A percentile compares a stretch with the other conserved stretches of the same genome.
These are phyloP conservation scores for Takifugu rubripes DNA, from an alignment of 2,797 vertebrate species.

Conservation along the genomic window DNA sequence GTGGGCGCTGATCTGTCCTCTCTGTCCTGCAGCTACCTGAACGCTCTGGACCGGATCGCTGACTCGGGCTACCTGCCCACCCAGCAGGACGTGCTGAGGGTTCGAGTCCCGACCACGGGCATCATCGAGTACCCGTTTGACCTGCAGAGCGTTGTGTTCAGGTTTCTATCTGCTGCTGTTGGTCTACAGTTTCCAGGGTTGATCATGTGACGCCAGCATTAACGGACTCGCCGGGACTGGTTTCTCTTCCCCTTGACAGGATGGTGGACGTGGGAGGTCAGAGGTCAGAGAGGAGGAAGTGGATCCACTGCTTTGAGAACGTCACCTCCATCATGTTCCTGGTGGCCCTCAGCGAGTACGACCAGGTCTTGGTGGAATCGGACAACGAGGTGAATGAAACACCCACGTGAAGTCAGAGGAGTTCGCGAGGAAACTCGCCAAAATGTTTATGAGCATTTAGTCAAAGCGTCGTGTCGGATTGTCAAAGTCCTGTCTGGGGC, in stretches of 20 bases:
- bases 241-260: conserved; percentile 69
- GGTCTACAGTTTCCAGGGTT: not conserved
- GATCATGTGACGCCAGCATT: not conserved
- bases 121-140: conserved; percentile 79
- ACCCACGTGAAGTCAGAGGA: not conserved
- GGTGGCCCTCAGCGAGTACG: conserved; percentile 95
- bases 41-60: conserved; percentile 67
- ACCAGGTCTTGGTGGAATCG: conserved; percentile 94
- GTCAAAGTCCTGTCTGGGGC: not conserved
- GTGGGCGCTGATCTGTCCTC: not conserved
- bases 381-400: conserved; percentile 86
- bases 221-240: not conserved
- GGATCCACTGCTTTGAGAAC: conserved; percentile 98
- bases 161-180: conserved; percentile 25
- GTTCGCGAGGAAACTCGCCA: conserved; percentile 9
- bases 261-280: conserved; percentile 97
- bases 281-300: conserved; percentile 96
- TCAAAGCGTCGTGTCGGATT: too few relatives aligned
- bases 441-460: too few relatives aligned
- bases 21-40: conserved; percentile 52
- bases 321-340: conserved; percentile 98
- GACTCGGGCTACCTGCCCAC: conserved; percentile 62
- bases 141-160: conserved; percentile 79
- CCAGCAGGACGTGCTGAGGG: conserved; percentile 61
- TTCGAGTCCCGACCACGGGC: conserved; percentile 76